Conservation (phyloP, 2,888 invertebrate species). For the Ischnus inquisitorius region DNA sequence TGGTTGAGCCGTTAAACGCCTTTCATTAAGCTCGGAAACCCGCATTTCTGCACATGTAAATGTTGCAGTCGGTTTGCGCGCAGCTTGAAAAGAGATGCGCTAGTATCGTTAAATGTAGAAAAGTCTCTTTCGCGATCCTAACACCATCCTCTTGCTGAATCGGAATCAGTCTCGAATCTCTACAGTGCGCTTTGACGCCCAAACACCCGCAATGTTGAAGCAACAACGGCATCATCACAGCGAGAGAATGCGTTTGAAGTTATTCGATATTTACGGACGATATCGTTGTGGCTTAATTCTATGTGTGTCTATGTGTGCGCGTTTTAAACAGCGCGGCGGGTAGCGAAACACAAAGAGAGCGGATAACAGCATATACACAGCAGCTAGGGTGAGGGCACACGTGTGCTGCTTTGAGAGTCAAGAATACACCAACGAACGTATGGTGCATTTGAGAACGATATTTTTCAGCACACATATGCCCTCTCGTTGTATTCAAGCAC, state of each 20-base stretch:
- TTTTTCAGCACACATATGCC: conserved; percentile 1
- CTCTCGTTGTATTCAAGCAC: conserved; percentile 30
- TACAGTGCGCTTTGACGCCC: conserved; percentile 23
- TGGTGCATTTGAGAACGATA: conserved; percentile 20
- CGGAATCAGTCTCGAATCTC: conserved; percentile 12
- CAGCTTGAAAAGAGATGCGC: neutral
- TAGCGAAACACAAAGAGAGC: conserved; percentile 46
- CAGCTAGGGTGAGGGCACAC: conserved; percentile 55
- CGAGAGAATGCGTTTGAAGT: conserved; percentile 53
- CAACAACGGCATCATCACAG: conserved; percentile 34
- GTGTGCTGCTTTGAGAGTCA: conserved; percentile 43
- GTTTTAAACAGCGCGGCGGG: conserved; percentile 49
- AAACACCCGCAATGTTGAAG: conserved; percentile 29
- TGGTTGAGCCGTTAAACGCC: no score
- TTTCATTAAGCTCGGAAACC: no score
- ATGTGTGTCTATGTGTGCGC: conserved; percentile 15
- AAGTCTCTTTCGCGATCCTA: neutral
- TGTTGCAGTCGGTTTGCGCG: no score
- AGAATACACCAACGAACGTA: conserved; percentile 56
- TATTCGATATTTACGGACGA: conserved; percentile 67
- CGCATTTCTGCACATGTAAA: no score
- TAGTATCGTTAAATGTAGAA: neutral
- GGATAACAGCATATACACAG: conserved; percentile 20
- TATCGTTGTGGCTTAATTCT: conserved; percentile 52
- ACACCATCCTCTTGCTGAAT: neutral